Evolutionary conservation across 2,797 vertebrate genomes (phyloP).

Genomic region (Sebastes nivosus): DNA sequence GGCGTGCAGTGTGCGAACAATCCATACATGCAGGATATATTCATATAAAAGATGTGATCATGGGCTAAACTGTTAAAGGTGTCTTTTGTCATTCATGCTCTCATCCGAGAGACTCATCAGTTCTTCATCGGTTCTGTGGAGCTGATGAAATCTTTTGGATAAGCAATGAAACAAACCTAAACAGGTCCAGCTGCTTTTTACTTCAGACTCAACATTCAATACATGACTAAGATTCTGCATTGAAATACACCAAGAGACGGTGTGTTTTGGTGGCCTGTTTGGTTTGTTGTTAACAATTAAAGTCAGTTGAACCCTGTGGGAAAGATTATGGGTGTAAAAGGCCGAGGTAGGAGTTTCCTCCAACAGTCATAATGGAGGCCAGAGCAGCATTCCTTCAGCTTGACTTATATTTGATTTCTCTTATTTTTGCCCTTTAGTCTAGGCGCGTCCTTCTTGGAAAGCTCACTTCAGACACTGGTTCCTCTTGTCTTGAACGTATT

Average conservation of each 20-base stretch:
- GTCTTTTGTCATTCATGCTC: background rate
- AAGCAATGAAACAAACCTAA: background rate
- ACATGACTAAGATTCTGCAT: background rate
- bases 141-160: background rate
- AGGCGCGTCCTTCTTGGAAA: background rate
- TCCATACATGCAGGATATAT: background rate
- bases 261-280: slow-evolving; percentile 16
- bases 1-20: background rate
- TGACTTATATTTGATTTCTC: slow-evolving; percentile 38
- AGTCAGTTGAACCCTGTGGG: slow-evolving; percentile 1
- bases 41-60: background rate
- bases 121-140: background rate
- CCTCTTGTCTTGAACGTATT: background rate
- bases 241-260: background rate
- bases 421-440: slow-evolving; percentile 17
- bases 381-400: slow-evolving; percentile 45
- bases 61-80: background rate
- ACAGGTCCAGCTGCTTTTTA: background rate
- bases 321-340: slow-evolving; percentile 15
- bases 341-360: slow-evolving; percentile 31
- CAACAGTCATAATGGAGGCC: slow-evolving; percentile 33
- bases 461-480: background rate
- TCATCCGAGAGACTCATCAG: background rate
- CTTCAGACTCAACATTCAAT: background rate
- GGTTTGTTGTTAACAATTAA: background rate